Conservation (phyloP, 2,797 vertebrate species). For the Centropyge bicolor region DNA sequence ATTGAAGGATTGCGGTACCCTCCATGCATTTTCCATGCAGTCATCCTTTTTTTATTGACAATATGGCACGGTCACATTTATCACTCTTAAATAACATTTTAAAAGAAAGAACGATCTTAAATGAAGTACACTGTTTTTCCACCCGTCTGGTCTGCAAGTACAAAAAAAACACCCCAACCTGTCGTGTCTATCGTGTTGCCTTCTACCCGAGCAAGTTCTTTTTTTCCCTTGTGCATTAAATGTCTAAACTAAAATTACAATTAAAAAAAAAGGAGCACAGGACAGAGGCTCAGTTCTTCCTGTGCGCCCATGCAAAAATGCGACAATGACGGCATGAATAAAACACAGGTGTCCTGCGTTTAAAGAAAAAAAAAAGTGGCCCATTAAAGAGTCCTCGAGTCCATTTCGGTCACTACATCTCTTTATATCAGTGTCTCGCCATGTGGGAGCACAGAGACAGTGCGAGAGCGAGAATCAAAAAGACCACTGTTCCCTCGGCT, state of each 20-base stretch:
- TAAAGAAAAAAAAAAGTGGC: slow-evolving; percentile 24
- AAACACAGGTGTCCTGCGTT: slow-evolving; percentile 43
- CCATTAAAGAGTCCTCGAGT: slow-evolving; percentile 36
- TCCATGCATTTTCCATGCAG: slow-evolving; percentile 63
- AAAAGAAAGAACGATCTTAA: slow-evolving; percentile 26
- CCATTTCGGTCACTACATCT: slow-evolving; percentile 22
- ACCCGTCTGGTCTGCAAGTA: slow-evolving; percentile 38
- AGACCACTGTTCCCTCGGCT: slow-evolving; percentile 69
- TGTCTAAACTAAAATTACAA: slow-evolving; percentile 22
- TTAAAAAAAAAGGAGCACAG: slow-evolving; percentile 43
- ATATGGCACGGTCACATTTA: slow-evolving; percentile 60
- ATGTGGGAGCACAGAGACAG: slow-evolving; percentile 50
- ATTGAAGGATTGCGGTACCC: slow-evolving; percentile 20
- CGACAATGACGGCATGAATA: slow-evolving; percentile 20
- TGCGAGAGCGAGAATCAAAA: slow-evolving; percentile 54
- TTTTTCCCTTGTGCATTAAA: slow-evolving; percentile 51
- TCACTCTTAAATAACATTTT: slow-evolving; percentile 41
- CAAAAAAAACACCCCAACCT: slow-evolving; percentile 9
- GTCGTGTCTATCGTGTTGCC: neutral
- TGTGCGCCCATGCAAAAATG: slow-evolving; percentile 49
- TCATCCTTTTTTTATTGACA: slow-evolving; percentile 34
- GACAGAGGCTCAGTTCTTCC: slow-evolving; percentile 60
- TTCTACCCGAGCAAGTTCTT: slow-evolving; percentile 19
- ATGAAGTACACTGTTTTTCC: slow-evolving; percentile 21
- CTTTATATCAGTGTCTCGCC: slow-evolving; percentile 23